Base-by-base conservation (phyloP, 2,113 vertebrate species). In the Pterocles burchelli region DNA sequence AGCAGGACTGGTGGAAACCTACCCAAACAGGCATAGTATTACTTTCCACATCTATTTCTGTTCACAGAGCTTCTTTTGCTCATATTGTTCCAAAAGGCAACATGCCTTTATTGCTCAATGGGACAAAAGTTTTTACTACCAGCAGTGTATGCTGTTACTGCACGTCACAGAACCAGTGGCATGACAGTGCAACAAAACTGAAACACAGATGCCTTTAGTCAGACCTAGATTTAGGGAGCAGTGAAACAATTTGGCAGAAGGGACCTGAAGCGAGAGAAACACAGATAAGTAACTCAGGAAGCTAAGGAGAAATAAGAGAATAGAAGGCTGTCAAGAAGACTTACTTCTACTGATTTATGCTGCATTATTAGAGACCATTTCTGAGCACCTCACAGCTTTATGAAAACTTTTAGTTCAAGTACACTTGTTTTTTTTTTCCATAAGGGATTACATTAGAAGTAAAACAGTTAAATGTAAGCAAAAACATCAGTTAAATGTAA, bases 321-420 rank as follows among this genome's bases (percentile, higher is more conserved):
- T 7, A 36, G 16, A 70, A 72, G 7, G 16, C 14, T 75, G 59
- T 45, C 2, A 49, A 45, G 79, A 92, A 25, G 14, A n/a, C 26
- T 45, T 4, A 1, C 31, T 49, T 2, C 28, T 46, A 72, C 19
- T 51, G 15, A 89, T 43, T 67, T 67, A 18, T 0, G 0, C 13
- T 33, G 25, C 10, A 62, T 10, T 2, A 1, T 43, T 52, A 73
- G 5, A 88, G 33, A 41, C 5, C 0, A 1, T 18, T 65, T 36
- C 58, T 29, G 9, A 78, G 34, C 26, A 29, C 13, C 13, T 67
- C 55, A 85, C 10, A 88, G 33, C 22, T 68, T 38, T 28, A 67
- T 6, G 24, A 7, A 89, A 12, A 48, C 34, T 78, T 65, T 88
- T 54, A 77, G 5, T 65, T 86, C 19, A 81, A 78, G 9, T 41